Evolutionary conservation across 1,140 invertebrate species (phyloP).

Genomic region (Wasmannia auropunctata): DNA sequence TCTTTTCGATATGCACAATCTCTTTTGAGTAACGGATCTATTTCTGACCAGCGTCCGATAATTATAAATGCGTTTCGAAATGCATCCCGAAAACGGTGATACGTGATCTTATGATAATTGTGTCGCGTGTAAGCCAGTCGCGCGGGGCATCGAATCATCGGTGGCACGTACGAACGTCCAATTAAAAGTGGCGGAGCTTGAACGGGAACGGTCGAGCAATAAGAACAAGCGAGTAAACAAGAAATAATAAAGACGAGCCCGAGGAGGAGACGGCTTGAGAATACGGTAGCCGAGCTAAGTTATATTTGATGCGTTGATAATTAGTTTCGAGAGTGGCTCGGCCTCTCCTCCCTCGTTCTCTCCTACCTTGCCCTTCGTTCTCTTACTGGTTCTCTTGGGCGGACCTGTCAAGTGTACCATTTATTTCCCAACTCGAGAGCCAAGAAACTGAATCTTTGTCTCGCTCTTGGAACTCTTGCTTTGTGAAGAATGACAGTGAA

Average conservation of each 20-base stretch:
- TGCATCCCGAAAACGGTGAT: slow-evolving; percentile 26
- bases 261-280: slow-evolving; percentile 76
- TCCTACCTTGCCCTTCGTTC: slow-evolving; percentile 13
- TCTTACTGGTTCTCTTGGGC: slow-evolving; percentile 36
- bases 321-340: slow-evolving; percentile 80
- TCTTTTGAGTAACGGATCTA: slow-evolving; percentile 6
- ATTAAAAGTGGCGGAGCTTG: slow-evolving; percentile 77
- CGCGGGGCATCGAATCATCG: slow-evolving; percentile 73
- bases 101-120: slow-evolving; percentile 64
- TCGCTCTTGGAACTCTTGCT: slow-evolving; percentile 48
- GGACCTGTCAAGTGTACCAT: slow-evolving; percentile 74
- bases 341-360: slow-evolving; percentile 11
- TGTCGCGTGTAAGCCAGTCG: slow-evolving; percentile 74
- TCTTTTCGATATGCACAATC: background rate
- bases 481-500: slow-evolving; percentile 36
- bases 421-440: slow-evolving; percentile 73
- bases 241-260: slow-evolving; percentile 77
- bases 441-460: slow-evolving; percentile 64
- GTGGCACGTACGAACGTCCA: slow-evolving; percentile 72
- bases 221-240: slow-evolving; percentile 78
- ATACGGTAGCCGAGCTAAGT: slow-evolving; percentile 85
- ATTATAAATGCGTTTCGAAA: slow-evolving; percentile 46
- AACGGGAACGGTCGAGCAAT: slow-evolving; percentile 70
- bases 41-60: background rate
- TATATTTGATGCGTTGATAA: slow-evolving; percentile 86